These are phyloP conservation scores for Acleris cristana DNA, from an alignment of 2,888 invertebrate species.

Conservation along the genomic window DNA sequence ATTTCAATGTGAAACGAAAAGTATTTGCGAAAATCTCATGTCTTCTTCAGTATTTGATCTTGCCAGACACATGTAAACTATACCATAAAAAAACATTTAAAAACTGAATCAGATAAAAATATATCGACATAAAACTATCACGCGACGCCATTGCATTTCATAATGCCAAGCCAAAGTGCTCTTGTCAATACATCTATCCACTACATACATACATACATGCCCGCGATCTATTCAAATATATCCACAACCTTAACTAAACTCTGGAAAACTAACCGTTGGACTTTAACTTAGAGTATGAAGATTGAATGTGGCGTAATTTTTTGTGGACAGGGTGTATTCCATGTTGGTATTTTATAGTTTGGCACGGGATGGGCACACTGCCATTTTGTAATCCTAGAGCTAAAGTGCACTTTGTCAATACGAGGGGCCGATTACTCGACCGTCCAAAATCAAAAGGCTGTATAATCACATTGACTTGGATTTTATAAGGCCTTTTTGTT, in stretches of 20 bases:
- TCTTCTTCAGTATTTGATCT: too few species aligned
- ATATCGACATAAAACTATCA: conserved; percentile 49
- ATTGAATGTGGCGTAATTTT: conserved; percentile 33
- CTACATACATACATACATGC: conserved; percentile 54
- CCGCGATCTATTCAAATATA: conserved; percentile 64
- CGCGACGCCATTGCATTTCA: conserved; percentile 50
- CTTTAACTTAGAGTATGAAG: conserved; percentile 39
- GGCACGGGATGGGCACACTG: conserved; percentile 53
- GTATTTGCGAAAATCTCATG: too few species aligned
- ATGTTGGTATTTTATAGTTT: conserved; percentile 58
- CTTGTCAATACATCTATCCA: conserved; percentile 72
- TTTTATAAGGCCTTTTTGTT: too few species aligned
- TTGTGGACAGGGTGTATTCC: conserved; percentile 30
- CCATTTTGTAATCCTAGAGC: conserved; percentile 72
- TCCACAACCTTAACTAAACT: conserved; percentile 37
- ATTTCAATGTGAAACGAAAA: too few species aligned
- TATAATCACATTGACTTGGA: too few species aligned
- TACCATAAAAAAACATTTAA: too few species aligned
- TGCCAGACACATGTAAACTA: too few species aligned
- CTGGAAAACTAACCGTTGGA: conserved; percentile 5
- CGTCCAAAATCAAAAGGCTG: too few species aligned
- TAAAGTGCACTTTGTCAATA: conserved; percentile 73
- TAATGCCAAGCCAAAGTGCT: conserved; percentile 74
- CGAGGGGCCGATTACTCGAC: conserved; percentile 47
- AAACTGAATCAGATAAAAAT: not conserved